Evolutionary conservation across 1,140 invertebrate genomes (phyloP).

Genomic region (Hylyphantes graminicola): DNA sequence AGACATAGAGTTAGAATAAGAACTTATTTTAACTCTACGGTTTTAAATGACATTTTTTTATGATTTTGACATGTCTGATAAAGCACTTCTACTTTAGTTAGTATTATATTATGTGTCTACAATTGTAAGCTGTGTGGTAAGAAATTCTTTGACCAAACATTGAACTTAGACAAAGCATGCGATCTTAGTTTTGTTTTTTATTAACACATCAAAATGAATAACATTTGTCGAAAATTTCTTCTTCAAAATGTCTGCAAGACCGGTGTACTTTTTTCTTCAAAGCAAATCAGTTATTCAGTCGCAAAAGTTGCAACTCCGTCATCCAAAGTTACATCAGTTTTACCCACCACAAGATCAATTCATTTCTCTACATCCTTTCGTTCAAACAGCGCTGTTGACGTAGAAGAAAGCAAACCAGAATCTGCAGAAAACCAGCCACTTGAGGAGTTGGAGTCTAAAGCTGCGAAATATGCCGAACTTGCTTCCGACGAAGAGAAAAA

Average conservation of each 20-base stretch:
- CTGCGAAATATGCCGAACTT: conserved; percentile 51
- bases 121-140: too few species aligned
- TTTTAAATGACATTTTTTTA: too few species aligned
- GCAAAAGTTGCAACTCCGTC: not conserved
- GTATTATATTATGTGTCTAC: too few species aligned
- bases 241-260: not conserved
- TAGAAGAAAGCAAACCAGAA: conserved; percentile 4
- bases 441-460: conserved; percentile 31
- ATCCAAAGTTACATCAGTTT: not conserved
- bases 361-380: not conserved
- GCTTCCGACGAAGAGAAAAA: conserved; percentile 36
- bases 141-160: too few species aligned
- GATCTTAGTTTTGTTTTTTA: too few species aligned
- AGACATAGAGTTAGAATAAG: too few species aligned
- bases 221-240: conserved; percentile 1
- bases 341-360: too few species aligned
- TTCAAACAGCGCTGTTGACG: not conserved
- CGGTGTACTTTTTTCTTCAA: not conserved
- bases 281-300: not conserved
- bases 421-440: not conserved
- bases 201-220: conserved; percentile 11
- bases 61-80: too few species aligned
- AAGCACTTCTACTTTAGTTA: too few species aligned
- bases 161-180: too few species aligned
- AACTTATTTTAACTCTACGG: too few species aligned